Evolutionary conservation across 2,797 vertebrate species (phyloP), one percentile per base, ranked within the genome.

Genomic region (Epinephelus awoara): DNA sequence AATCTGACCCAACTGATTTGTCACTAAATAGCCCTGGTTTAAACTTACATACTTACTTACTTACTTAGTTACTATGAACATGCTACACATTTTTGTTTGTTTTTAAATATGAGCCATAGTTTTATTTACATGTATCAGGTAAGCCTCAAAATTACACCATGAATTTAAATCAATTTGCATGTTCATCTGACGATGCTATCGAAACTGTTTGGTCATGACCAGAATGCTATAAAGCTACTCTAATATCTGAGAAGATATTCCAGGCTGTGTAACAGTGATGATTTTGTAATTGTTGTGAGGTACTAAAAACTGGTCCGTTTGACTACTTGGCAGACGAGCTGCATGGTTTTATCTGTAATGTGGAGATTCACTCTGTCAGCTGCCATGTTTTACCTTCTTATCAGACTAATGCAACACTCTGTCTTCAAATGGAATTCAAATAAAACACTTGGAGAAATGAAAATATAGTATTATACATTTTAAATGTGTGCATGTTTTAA

Each of bases 391-490:
- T 77, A 86, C 72, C 50, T 79, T 86, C 42, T 80, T 34, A 34
- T 34, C 72, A 80, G 59, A 96, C 91, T 96, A 97, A 96, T 98
- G 97, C 92, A 87, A 94, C 82, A 76, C 90, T 87, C 94, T 96
- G 94, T 96, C 96, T 96, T 95, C 90, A 87, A 86, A 91, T 93
- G 93, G 84, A 92, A 95, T 93, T 91, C 70, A 92, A 96, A 95
- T 92, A 92, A 96, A 96, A 29, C 83, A 67, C 27, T 29, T 27
- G n/a, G 25, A 65, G 49, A 70, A 85, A 79, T 63, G 62, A 90
- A 90, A 56, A 59, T 27, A 44, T 0, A 51, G 71, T 66, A 19
- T 57, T 74, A 21, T 51, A 57, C 44, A 75, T 85, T 80, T 66
- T 57, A 62, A 58, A 3, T 72, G n/a, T 29, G 27, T 29, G 27